Conservation (phyloP, 2,113 vertebrate genomes). For the Neolamprologus devosi region DNA sequence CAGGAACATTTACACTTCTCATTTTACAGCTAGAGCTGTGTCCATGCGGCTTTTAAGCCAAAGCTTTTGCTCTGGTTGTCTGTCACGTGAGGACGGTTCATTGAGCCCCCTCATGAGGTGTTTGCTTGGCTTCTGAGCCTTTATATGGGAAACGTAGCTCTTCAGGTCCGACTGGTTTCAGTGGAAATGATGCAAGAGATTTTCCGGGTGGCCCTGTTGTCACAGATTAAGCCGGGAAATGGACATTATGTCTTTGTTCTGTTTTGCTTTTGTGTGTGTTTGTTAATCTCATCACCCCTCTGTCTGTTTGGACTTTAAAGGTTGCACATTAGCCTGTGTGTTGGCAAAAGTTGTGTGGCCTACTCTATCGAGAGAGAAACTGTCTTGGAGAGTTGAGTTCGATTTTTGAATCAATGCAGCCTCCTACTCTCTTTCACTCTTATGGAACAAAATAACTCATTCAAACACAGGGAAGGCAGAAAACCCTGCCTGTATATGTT, state of each 20-base stretch:
- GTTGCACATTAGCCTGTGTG: background rate
- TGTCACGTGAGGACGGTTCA: background rate
- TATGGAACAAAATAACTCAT: background rate
- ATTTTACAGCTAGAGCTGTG: background rate
- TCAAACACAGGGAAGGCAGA: background rate
- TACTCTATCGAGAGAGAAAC: background rate
- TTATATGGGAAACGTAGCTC: background rate
- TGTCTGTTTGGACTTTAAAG: background rate
- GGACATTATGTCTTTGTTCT: background rate
- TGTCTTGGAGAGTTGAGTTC: slow-evolving; percentile 14
- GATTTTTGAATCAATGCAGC: slow-evolving; percentile 41
- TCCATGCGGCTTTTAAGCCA: background rate
- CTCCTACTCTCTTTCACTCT: background rate
- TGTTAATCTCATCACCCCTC: background rate
- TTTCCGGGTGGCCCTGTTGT: background rate
- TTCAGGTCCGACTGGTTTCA: background rate
- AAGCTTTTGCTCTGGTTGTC: background rate
- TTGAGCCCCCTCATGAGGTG: background rate
- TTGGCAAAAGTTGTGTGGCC: background rate
- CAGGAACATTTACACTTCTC: background rate
- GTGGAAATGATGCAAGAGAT: background rate
- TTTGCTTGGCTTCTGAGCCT: background rate
- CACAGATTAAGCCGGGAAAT: background rate
- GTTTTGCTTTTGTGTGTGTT: background rate
- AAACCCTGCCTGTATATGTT: background rate